Evolutionary conservation across 2,113 vertebrate genomes (phyloP), one percentile per base, ranked within the genome.

Genomic region (Oreotrochilus melanogaster): DNA sequence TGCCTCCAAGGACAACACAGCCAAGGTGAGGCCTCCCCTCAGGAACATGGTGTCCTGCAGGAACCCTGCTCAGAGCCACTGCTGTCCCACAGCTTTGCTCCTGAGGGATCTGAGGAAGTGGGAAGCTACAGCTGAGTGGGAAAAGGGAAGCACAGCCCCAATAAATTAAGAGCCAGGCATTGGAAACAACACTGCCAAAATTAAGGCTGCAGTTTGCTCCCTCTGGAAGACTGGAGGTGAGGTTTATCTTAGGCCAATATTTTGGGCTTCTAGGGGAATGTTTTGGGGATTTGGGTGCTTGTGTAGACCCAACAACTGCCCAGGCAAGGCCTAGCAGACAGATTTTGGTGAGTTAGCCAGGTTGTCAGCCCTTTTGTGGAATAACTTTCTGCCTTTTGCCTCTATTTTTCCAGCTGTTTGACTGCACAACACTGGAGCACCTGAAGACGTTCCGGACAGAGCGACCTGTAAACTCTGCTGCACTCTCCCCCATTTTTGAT

Each of bases 371-470:
- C 45, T 47, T 47, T 21, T 47, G 45, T 21, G 21, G 16, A 58
- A 19, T 15, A 25, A 45, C 15, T 18, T 47, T 42, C 5, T 39
- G 2, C 61, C 80, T 9, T 76, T 39, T 95, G 43, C 43, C 6
- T 39, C 2, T 62, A 78, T 9, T 76, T 35, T 94, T 48, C 54
- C 60, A 99, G 99, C 96, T 99, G 8, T 99, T 99, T 89, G 99
- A 99, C 64, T 98, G 98, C 22, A 92, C 98, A 0, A 98, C 98
- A 17, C 97, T 99, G 4, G 98, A 99, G 22, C 99, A 99, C 91
- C 98, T 99, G 95, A 99, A 99, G 97, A 98, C 99, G 1, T 99
- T 99, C 97, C 98, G 98, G 92, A 99, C 99, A 0, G 99, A 99
- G 93, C 98, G 99, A 70, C 99, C 99, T 0, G 99, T 99, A 66